Conservation (phyloP, 1,140 invertebrate species). For the Camponotus floridanus region DNA sequence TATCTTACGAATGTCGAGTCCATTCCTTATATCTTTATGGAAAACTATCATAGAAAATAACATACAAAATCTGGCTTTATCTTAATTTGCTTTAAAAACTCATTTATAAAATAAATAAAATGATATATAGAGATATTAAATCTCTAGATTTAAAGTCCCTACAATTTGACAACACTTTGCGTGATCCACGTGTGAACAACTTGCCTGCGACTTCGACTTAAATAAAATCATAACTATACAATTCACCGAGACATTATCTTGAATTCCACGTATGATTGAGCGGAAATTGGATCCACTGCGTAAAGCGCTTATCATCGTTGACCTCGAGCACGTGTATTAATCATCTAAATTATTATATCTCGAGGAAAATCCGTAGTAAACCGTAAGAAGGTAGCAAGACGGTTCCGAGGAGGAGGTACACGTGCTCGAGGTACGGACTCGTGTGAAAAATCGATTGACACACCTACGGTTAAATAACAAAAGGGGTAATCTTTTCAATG, state of each 20-base stretch:
- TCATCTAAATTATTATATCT: conserved; percentile 27
- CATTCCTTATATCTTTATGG: background rate
- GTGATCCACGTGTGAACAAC: background rate
- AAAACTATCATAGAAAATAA: background rate
- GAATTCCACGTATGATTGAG: background rate
- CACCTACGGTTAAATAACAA: conserved; percentile 55
- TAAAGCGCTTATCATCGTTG: background rate
- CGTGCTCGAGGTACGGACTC: background rate
- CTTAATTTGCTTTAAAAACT: conserved; percentile 3
- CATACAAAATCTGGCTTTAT: background rate
- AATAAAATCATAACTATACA: background rate
- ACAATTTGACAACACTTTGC: background rate
- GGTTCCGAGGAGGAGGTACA: background rate
- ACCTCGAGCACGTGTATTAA: background rate
- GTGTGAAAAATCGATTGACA: conserved; percentile 43
- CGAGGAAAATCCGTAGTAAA: conserved; percentile 3
- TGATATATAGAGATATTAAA: no score
- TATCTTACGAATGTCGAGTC: background rate
- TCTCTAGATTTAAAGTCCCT: background rate
- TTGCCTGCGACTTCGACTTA: background rate
- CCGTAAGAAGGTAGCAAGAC: background rate
- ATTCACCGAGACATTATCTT: background rate
- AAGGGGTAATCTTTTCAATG: conserved; percentile 56
- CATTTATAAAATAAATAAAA: background rate
- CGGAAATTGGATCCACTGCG: background rate